Base-by-base conservation (phyloP, 2,797 vertebrate species). In the Galago senegalensis region DNA sequence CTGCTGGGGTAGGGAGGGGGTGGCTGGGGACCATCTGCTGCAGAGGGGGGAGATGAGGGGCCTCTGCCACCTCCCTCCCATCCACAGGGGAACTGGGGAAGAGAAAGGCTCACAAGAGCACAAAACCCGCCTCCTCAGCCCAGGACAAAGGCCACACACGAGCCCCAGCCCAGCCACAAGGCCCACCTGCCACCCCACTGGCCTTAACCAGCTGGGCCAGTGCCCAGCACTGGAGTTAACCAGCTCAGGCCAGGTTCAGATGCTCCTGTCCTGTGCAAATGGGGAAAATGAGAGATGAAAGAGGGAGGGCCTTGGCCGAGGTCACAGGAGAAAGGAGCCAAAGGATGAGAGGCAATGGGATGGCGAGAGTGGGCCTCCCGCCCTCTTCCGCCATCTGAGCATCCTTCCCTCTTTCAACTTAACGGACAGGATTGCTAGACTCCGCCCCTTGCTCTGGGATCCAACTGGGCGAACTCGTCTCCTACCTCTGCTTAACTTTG, bases 151-250 rank as follows among this genome's bases (percentile, higher is more conserved):
- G 97, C 97, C 82, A 23, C 77, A 79, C 73, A 0, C 0, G 5
- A 97, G 98, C 94, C 9, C 0, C 16, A 9, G 69, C 56, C 63
- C 5, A 49, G 95, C 97, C 98, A 98, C 98, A 95, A 92, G 95
- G 90, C 97, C 97, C 98, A 98, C 98, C 98, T 98, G 98, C 98
- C 98, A 96, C 97, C 97, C 91, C 76, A 91, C 97, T 88, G 67
- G 97, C 97, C 98, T 98, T 98, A 98, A 98, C 69, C 95, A 97
- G 94, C 88, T 20, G 65, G 76, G 73, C 1, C 0, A 65, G 37
- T 37, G 9, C 77, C 65, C 49, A 31, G 60, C 20, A 20, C 84
- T 12, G 2, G 11, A 77, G 93, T 96, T 97, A 97, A 94, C 95
- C 77, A 95, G 89, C 93, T 91, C 76, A 3, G 72, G 56, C 46